Conservation (phyloP, 2,888 invertebrate species). For the Dichetophora obliterata region DNA sequence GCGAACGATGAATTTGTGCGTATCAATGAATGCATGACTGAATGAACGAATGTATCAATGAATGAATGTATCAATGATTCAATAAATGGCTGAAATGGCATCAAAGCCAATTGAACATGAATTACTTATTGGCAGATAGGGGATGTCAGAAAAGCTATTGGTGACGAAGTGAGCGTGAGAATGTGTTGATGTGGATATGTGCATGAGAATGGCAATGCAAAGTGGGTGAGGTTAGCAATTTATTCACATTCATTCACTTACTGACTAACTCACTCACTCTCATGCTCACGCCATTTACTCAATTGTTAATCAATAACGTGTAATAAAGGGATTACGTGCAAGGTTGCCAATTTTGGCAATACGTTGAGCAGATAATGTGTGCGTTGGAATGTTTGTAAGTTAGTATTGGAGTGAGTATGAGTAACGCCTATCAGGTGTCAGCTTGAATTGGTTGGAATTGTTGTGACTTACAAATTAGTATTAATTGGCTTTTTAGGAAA, state of each 20-base stretch:
- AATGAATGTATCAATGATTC: neutral
- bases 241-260: too few species aligned
- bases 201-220: neutral
- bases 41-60: neutral
- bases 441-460: neutral
- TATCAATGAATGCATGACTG: neutral
- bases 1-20: neutral
- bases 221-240: too few species aligned
- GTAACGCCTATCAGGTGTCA: slow-evolving; percentile 2
- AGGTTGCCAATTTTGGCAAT: neutral
- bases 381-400: neutral
- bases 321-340: slow-evolving; percentile 25
- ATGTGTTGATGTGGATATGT: neutral
- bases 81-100: slow-evolving; percentile 5
- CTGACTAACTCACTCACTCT: neutral
- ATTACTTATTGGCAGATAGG: neutral
- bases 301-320: slow-evolving; percentile 6
- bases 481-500: neutral
- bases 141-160: neutral
- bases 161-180: neutral
- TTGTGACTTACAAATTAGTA: neutral
- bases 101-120: neutral
- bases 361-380: neutral
- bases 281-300: neutral
- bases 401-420: neutral